A percentile compares a stretch with the other conserved stretches of the same genome.
These are phyloP conservation scores for Eclectus roratus DNA, from an alignment of 2,113 vertebrate species.

Conservation along the genomic window DNA sequence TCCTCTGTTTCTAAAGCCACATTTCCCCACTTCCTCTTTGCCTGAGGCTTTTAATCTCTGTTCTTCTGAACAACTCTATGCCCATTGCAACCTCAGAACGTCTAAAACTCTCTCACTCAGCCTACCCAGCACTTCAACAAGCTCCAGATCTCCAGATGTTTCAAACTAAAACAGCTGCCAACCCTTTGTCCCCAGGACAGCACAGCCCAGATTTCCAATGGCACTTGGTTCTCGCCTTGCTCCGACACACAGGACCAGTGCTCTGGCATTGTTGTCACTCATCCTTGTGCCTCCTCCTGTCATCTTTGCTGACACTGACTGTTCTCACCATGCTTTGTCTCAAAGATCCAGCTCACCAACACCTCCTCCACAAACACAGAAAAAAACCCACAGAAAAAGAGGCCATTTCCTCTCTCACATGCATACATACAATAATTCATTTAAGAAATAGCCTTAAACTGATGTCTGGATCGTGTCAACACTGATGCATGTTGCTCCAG, in stretches of 20 bases:
- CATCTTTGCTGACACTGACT: not conserved
- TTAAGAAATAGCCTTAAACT: not conserved
- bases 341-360: not conserved
- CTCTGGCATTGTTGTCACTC: not conserved
- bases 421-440: accelerated
- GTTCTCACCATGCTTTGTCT: not conserved
- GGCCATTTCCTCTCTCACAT: not conserved
- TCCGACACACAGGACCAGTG: not conserved
- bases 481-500: not conserved
- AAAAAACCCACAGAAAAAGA: not conserved
- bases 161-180: not conserved
- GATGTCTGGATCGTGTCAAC: not conserved
- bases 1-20: not conserved
- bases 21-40: not conserved
- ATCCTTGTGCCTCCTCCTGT: not conserved
- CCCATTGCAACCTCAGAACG: not conserved
- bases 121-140: not conserved
- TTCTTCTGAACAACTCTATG: not conserved
- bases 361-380: not conserved
- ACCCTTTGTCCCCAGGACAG: not conserved
- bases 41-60: not conserved
- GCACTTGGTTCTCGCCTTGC: not conserved
- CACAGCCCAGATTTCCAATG: not conserved
- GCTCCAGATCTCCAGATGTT: not conserved
- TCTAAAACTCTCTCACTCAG: not conserved